Conservation (phyloP, 1,140 invertebrate genomes). For the Pogonomyrmex californicus region DNA sequence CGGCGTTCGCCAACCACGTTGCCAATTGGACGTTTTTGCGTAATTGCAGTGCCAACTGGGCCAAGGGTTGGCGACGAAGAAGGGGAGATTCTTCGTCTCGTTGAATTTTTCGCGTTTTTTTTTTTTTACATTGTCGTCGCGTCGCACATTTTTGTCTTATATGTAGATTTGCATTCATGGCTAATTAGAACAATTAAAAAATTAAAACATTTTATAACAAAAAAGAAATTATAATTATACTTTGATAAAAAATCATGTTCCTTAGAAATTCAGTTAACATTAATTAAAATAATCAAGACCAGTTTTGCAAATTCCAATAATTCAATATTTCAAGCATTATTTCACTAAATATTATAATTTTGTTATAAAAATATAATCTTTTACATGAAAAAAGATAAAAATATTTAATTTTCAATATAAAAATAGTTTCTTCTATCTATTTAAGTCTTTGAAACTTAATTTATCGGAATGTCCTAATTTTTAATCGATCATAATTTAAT, state of each 20-base stretch:
- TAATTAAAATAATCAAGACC: neutral
- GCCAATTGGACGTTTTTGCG: conserved; percentile 79
- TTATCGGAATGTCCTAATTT: neutral
- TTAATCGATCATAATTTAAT: neutral
- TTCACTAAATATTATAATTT: neutral
- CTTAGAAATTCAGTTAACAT: neutral
- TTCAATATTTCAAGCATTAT: neutral
- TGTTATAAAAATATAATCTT: neutral
- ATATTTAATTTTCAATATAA: neutral
- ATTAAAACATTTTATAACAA: neutral
- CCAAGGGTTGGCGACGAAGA: conserved; percentile 76
- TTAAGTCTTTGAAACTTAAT: neutral
- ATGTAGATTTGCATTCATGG: neutral
- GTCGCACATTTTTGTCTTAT: neutral
- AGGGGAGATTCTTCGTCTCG: conserved; percentile 33
- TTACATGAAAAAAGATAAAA: neutral
- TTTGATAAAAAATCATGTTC: neutral
- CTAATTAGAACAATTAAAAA: neutral
- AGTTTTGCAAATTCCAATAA: neutral
- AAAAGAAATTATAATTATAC: neutral
- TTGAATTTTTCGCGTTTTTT: conserved; percentile 5
- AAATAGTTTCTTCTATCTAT: neutral
- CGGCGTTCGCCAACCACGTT: conserved; percentile 72
- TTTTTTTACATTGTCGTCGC: neutral
- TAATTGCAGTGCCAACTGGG: conserved; percentile 81